phyloP scores from a whole-genome alignment of 2,888 invertebrate genomes.

The Alentia gelatinosa region DNA sequence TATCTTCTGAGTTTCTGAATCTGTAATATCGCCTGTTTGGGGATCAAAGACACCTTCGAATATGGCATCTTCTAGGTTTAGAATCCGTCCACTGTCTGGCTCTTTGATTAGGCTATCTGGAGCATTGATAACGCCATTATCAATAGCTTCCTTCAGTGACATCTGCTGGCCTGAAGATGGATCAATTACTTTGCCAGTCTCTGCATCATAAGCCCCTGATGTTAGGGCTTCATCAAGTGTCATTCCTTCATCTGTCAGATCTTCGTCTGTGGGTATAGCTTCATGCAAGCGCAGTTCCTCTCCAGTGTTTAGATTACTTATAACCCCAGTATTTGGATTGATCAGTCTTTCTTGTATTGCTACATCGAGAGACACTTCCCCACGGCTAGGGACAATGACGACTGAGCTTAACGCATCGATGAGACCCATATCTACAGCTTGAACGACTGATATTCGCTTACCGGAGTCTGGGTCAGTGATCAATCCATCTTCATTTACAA shows the following conservation, averaged over 20 bases:
- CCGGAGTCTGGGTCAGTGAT: slow-evolving; percentile 60
- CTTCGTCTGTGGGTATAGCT: slow-evolving; percentile 65
- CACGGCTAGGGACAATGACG: slow-evolving; percentile 85
- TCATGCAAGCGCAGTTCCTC: slow-evolving; percentile 81
- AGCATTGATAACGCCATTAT: slow-evolving; percentile 84
- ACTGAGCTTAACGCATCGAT: slow-evolving; percentile 56
- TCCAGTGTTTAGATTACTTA: slow-evolving; percentile 82
- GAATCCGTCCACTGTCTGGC: slow-evolving; percentile 53
- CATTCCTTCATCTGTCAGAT: neutral
- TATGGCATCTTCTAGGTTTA: slow-evolving; percentile 62
- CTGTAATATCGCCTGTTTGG: slow-evolving; percentile 65
- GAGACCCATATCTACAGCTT: slow-evolving; percentile 83
- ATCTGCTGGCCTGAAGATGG: slow-evolving; percentile 91
- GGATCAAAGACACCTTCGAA: slow-evolving; percentile 41
- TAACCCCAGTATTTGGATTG: slow-evolving; percentile 86
- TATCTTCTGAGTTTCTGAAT: slow-evolving; percentile 70
- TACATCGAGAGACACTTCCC: slow-evolving; percentile 85
- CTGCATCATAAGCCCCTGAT: slow-evolving; percentile 85
- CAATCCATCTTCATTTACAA: slow-evolving; percentile 58
- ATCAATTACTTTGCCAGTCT: slow-evolving; percentile 89
- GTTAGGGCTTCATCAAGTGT: slow-evolving; percentile 57
- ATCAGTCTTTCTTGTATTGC: slow-evolving; percentile 94
- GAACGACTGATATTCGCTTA: slow-evolving; percentile 87
- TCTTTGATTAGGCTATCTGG: slow-evolving; percentile 54
- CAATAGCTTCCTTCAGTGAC: slow-evolving; percentile 90